Percentiles rank a stretch among this genome's conserved stretches.
These are phyloP conservation scores for Hypolimnas misippus DNA, from an alignment of 2,888 invertebrate species.

Conservation along the genomic window DNA sequence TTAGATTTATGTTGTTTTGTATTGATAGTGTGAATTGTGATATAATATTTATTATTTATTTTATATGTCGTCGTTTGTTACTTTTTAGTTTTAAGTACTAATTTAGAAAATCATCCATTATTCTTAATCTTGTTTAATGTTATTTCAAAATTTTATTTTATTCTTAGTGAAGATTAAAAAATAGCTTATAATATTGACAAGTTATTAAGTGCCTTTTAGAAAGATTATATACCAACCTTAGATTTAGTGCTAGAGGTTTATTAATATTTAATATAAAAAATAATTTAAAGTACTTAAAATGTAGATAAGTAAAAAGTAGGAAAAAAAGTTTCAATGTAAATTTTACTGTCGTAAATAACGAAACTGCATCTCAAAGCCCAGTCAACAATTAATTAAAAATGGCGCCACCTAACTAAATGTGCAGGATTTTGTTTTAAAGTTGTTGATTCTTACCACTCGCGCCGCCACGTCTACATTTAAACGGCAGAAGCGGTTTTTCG, in stretches of 20 bases:
- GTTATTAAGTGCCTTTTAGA: constrained; percentile 12
- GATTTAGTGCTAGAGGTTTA: background rate
- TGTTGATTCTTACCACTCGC: no score
- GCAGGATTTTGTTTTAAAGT: no score
- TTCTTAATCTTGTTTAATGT: background rate
- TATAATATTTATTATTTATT: constrained; percentile 3
- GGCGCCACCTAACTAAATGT: no score
- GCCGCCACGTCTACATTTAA: no score
- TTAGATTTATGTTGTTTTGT: background rate
- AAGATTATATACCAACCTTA: background rate
- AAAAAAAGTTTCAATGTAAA: no score
- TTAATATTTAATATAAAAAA: background rate
- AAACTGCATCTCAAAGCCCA: no score
- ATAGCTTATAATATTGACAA: background rate
- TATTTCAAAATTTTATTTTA: background rate
- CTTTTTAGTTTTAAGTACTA: background rate
- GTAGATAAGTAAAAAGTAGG: no score
- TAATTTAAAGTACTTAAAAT: background rate
- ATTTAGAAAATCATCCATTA: background rate
- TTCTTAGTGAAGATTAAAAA: background rate
- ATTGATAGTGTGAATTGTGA: constrained; percentile 4
- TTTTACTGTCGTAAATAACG: no score
- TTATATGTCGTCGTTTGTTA: background rate
- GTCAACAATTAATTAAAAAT: background rate
- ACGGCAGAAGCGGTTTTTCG: no score